Percentiles rank a stretch among this genome's conserved stretches.
Conservation (phyloP, 2,888 invertebrate species). For the Limnephilus auricula region DNA sequence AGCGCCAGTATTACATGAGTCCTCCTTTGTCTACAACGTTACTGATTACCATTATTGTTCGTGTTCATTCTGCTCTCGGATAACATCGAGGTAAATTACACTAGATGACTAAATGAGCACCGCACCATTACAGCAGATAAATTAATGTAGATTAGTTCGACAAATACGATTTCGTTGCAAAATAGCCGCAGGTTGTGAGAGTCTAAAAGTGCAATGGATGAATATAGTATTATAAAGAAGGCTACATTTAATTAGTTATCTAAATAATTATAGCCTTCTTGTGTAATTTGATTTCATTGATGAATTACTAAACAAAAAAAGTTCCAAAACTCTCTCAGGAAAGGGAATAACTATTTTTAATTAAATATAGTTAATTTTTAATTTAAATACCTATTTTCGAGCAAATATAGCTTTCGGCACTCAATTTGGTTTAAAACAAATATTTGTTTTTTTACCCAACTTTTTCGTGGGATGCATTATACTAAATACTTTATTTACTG, state of each 20-base stretch:
- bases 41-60: conserved; percentile 44
- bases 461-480: too few species aligned
- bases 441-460: too few species aligned
- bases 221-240: not conserved
- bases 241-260: too few species aligned
- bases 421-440: too few species aligned
- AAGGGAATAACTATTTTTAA: too few species aligned
- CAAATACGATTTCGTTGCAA: not conserved
- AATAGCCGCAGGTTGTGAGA: not conserved
- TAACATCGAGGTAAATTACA: not conserved
- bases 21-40: conserved; percentile 2
- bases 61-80: conserved; percentile 2
- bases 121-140: not conserved
- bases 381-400: too few species aligned
- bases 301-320: not conserved
- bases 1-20: not conserved
- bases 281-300: too few species aligned
- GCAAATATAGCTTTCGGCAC: too few species aligned
- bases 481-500: too few species aligned
- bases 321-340: not conserved
- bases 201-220: not conserved
- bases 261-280: too few species aligned
- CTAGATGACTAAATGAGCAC: not conserved
- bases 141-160: not conserved
- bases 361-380: too few species aligned